These are phyloP conservation scores for Anser brachyrhynchus DNA, from an alignment of 2,113 vertebrate species.

Conservation along the genomic window DNA sequence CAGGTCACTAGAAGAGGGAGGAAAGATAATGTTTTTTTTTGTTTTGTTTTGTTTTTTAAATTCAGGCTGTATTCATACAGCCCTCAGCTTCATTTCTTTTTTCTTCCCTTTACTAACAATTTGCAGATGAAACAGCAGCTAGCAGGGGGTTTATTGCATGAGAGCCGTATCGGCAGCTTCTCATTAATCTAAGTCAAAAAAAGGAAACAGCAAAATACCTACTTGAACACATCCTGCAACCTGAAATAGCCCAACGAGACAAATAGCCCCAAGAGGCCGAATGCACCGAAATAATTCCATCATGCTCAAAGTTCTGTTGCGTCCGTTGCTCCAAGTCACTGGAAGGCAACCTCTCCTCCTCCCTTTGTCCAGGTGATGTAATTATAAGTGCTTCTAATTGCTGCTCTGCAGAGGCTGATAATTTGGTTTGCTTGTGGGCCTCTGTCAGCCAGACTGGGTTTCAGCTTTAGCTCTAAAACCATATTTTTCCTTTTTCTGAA, in stretches of 20 bases:
- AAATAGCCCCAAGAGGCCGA: background rate
- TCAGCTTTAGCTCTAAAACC: background rate
- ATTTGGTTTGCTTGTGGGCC: background rate
- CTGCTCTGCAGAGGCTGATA: background rate
- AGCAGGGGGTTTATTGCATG: background rate
- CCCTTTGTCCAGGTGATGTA: background rate
- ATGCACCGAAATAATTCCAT: background rate
- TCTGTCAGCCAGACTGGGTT: background rate
- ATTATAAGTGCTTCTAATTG: background rate
- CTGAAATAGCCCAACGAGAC: background rate
- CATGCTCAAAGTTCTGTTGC: no score
- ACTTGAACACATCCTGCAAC: background rate
- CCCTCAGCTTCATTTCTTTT: no score
- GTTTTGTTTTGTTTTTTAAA: no score
- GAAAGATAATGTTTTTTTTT: background rate
- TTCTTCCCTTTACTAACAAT: background rate
- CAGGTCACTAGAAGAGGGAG: no score
- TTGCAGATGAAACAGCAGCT: background rate
- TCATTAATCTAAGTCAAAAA: background rate
- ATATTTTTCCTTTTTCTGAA: background rate
- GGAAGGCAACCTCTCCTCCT: background rate
- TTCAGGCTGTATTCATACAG: no score
- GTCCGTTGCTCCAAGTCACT: background rate
- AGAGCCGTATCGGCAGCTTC: accelerated
- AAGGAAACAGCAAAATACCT: background rate